These are phyloP conservation scores for Nebria ingens DNA, from an alignment of 1,140 invertebrate genomes.

Conservation along the genomic window DNA sequence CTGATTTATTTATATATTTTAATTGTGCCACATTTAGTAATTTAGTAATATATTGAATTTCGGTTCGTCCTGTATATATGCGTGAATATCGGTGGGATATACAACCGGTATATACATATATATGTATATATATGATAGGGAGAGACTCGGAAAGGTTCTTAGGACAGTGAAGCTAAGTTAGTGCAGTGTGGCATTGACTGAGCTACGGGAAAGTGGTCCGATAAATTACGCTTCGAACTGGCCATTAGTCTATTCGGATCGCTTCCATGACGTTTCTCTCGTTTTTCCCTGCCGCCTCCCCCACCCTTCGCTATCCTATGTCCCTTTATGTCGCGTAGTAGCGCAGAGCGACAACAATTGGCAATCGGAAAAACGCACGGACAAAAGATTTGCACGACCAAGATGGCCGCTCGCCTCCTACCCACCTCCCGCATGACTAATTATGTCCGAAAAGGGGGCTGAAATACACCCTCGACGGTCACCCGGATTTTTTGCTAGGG, in stretches of 20 bases:
- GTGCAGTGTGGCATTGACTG: constrained; percentile 21
- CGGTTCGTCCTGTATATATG: no score
- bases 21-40: no score
- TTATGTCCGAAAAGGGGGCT: constrained; percentile 25
- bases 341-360: background rate
- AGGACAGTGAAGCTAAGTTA: background rate
- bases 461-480: no score
- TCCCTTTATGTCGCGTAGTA: no score
- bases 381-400: constrained; percentile 12
- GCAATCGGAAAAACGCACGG: background rate
- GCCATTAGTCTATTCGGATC: constrained; percentile 30
- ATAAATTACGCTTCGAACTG: constrained; percentile 30
- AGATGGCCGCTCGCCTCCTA: constrained; percentile 15
- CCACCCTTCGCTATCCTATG: background rate
- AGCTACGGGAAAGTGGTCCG: constrained; percentile 22
- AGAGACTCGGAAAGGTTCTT: no score
- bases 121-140: background rate
- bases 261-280: constrained; percentile 12
- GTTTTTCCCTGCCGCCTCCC: background rate
- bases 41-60: no score
- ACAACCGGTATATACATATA: background rate
- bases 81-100: no score
- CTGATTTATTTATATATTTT: no score
- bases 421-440: constrained; percentile 30
- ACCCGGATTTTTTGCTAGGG: no score